Evolutionary conservation across 2,113 vertebrate genomes (phyloP), one percentile per base, ranked within the genome.

Genomic region (Thunnus thynnus): DNA sequence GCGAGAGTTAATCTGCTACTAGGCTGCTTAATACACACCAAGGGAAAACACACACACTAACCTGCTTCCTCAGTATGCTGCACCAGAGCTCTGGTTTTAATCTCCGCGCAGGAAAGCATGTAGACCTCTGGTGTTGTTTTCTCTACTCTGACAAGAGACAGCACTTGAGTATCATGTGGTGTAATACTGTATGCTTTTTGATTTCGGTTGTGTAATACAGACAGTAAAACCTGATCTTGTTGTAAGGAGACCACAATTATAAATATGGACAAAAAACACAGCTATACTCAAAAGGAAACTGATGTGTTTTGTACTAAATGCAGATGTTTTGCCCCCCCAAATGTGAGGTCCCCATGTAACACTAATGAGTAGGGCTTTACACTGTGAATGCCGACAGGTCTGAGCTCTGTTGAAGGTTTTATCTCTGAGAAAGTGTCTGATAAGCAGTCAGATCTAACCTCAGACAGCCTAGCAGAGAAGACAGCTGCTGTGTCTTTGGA

Each of bases 1-100:
- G 68, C 3, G 41, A 80, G 81, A 72, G 73, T 81, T 86, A 86
- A 90, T 91, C 83, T 88, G 81, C 86, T 44, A 22, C 73, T 51
- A 60, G 68, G 78, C 81, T 67, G 58, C 81, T 87, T 83, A 85
- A 75, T 72, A 74, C 61, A n/a, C 72, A 80, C 32, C 69, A 54
- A 63, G 71, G 44, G 36, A 70, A 79, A 72, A 73, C 56, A 18
- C 82, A 74, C 61, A 83, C 79, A 47, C 52, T 89, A 77, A 86
- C 76, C 57, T 72, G 65, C 67, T 83, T 82, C 70, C 52, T 80
- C 61, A 22, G 72, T 78, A 5, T n/a, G 56, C 75, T 41, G 65
- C 72, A 77, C 32, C 25, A 30, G 17, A 58, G 74, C 65, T 6
- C 18, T 17, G 3, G 41, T n/a, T 66, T 74, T 61, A 79, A 60